phyloP scores from a whole-genome alignment of 2,888 invertebrate species.

The Scelioninae gen. 2 region DNA sequence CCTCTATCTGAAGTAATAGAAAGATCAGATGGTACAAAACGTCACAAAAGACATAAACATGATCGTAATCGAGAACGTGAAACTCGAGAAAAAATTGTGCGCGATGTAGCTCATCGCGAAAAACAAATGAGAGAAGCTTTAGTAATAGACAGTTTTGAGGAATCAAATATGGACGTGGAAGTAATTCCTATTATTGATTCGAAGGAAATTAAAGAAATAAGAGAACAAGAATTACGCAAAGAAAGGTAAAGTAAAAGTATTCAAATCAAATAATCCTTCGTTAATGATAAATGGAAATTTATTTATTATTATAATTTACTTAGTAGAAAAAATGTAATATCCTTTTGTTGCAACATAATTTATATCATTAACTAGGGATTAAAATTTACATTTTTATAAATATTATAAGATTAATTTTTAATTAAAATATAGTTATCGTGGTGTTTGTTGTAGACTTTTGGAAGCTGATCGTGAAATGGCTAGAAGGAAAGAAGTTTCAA shows the following conservation, averaged over 20 bases:
- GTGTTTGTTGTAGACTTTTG: slow-evolving; percentile 64
- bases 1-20: slow-evolving; percentile 67
- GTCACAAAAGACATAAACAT: slow-evolving; percentile 77
- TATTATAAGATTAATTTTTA: neutral
- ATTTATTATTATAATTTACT: no score
- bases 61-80: slow-evolving; percentile 77
- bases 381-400: neutral
- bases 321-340: no score
- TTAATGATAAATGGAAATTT: no score
- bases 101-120: slow-evolving; percentile 69
- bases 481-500: slow-evolving; percentile 84
- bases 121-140: slow-evolving; percentile 70
- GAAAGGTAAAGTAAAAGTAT: slow-evolving; percentile 77
- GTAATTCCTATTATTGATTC: slow-evolving; percentile 60
- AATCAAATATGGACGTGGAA: slow-evolving; percentile 68
- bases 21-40: slow-evolving; percentile 67
- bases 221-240: slow-evolving; percentile 75
- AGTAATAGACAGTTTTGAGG: slow-evolving; percentile 73
- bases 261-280: no score
- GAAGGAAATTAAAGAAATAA: slow-evolving; percentile 73
- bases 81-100: slow-evolving; percentile 68
- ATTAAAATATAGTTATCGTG: slow-evolving; percentile 26
- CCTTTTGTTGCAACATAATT: neutral
- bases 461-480: slow-evolving; percentile 82
- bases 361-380: neutral